phyloP scores from a whole-genome alignment of 2,113 vertebrate species.

The Prunella himalayana region DNA sequence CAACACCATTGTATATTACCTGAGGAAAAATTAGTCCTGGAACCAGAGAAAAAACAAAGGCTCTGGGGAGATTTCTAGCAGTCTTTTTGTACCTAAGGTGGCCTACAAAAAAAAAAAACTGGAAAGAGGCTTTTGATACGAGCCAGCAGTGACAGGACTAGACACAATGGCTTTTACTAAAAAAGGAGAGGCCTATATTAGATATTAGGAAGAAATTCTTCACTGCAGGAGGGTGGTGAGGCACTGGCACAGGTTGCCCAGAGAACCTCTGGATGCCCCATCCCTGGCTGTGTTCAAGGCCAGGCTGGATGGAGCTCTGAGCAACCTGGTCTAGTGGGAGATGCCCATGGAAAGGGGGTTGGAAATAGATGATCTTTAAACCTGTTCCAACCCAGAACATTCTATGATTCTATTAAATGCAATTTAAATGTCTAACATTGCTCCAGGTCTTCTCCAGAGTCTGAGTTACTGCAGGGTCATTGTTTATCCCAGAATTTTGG shows the following conservation, averaged over 20 bases:
- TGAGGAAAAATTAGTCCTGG: not conserved
- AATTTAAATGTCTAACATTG: not conserved
- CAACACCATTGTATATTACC: not conserved
- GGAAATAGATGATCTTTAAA: not conserved
- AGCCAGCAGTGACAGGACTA: not conserved
- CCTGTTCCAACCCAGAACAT: not conserved
- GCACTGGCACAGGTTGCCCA: not conserved
- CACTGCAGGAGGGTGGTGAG: not conserved
- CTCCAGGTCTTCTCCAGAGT: not conserved
- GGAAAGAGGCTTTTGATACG: rapidly evolving
- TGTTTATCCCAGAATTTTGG: not conserved
- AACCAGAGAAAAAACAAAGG: not conserved
- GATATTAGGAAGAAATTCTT: not conserved
- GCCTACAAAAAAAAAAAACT: not conserved
- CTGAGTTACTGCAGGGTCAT: not conserved
- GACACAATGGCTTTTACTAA: not conserved
- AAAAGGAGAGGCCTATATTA: not conserved
- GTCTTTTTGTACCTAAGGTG: not conserved
- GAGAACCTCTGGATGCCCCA: not conserved
- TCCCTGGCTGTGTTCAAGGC: not conserved
- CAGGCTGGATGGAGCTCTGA: not conserved
- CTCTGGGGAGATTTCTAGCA: not conserved
- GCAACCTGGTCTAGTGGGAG: not conserved
- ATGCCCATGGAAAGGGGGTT: not conserved
- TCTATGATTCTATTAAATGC: not conserved